Conservation (phyloP, 2,888 invertebrate genomes). For the Pandemis corylana region DNA sequence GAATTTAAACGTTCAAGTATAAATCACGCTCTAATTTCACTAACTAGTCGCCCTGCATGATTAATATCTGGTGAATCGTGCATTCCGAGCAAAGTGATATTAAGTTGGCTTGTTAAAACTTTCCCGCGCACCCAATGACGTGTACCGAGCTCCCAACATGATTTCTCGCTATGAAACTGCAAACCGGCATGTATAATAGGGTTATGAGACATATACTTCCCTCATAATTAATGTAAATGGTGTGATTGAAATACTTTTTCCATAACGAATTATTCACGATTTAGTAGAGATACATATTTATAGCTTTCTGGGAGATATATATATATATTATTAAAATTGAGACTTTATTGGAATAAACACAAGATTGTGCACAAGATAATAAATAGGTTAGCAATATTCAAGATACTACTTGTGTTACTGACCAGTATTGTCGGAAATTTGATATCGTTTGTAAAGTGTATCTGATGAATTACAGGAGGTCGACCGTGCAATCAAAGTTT, state of each 20-base stretch:
- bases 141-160: conserved; percentile 66
- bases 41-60: conserved; percentile 83
- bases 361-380: too few species aligned
- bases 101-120: conserved; percentile 85
- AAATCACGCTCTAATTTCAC: conserved; percentile 72
- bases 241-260: not conserved
- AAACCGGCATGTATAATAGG: not conserved
- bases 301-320: not conserved
- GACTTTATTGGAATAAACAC: too few species aligned
- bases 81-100: conserved; percentile 82
- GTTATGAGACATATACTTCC: not conserved
- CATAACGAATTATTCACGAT: not conserved
- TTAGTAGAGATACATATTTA: not conserved
- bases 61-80: conserved; percentile 82
- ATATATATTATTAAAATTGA: not conserved
- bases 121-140: conserved; percentile 73
- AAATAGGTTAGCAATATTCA: too few species aligned
- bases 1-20: conserved; percentile 39
- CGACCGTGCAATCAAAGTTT: not conserved
- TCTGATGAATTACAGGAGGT: too few species aligned
- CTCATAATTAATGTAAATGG: not conserved
- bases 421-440: too few species aligned
- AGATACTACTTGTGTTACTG: too few species aligned
- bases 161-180: conserved; percentile 38
- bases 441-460: too few species aligned